Base-by-base conservation (phyloP, 1,140 invertebrate species). In the Melanaphis sacchari region DNA sequence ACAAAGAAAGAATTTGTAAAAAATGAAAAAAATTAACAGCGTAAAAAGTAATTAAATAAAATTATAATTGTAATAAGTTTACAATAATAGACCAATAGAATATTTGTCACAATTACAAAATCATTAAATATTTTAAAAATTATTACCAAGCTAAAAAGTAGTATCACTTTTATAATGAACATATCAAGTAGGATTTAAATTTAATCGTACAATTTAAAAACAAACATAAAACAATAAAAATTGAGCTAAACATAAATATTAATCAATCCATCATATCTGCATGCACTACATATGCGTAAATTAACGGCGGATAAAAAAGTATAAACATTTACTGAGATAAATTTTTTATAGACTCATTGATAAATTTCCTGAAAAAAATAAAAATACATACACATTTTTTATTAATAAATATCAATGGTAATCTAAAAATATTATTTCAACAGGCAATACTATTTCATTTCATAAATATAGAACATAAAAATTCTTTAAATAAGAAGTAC, bases 341-440 rank as follows among this genome's bases (percentile, higher is more conserved):
- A 91, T 82, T 36, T 24, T 81, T 91, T 40, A 91, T 49, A 7
- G 90, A 91, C 24, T 82, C 15, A 22, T 82, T 26, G 31, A 91
- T 91, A 26, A 91, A 91, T 82, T 91, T 91, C 46, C 90, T 91
- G 11, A 91, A 91, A 91, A 46, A 21, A 46, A 91, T 36, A 54
- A 15, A 90, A 59, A 90, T 0, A 66, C 8, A 84, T 11, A 84
- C 38, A 76, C 0, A 84, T 41, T 15, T 36, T 52, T 9, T 38
- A 76, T 88, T 21, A 76, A n/a, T 76, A 59, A 24, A 31, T 15
- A 59, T 59, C 4, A 31, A 15, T 4, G 31, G 9, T 59, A 5
- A 59, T 31, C 31, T 31, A 11, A 15, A 31, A 59, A 59, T 59
- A 59, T 59, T 41, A 84, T 40, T 84, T 31, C 1, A 36, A 24